Evolutionary conservation across 2,113 vertebrate genomes (phyloP), one percentile per base, ranked within the genome.

Genomic region (Pluvianellus socialis): DNA sequence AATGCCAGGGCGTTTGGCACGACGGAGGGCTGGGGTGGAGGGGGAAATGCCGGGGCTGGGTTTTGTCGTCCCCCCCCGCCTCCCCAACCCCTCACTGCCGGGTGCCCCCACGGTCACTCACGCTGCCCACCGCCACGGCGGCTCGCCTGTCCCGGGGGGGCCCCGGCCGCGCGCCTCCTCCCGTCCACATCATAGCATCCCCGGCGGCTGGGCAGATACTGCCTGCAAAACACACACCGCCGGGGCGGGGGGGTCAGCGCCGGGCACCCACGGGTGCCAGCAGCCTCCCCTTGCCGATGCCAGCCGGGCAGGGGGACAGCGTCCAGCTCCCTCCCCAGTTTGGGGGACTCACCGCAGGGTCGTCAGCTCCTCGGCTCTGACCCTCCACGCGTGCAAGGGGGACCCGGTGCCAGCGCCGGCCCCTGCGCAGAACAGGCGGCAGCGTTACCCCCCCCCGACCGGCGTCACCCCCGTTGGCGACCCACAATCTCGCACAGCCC

Each of bases 151-250:
- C 90, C 96, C 62, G 62, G 82, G 91, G 94, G 86, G 35, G 21
- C 67, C 94, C 92, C 79, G 44, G 95, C 95, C 90, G 17, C 88
- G 6, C 72, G 93, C 94, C 92, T 97, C 65, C 92, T 98, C 95
- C 95, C 94, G 22, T 93, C 92, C 96, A 98, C 83, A 92, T 97
- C 92, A 96, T 97, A 98, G 26, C 92, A 80, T 95, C 94, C 94
- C 92, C 94, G 95, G 82, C 79, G 95, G 92, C 91, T 79, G 94
- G 94, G 96, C 96, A 96, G 74, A 70, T 53, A 97, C 55, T 19
- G 96, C 86, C 96, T 97, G 97, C 91, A 98, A 96, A 93, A 98
- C 89, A 97, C 96, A 95, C 90, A 82, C 33, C 76, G 55, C 67
- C 72, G 11, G 92, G 70, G 24, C 11, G 21, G 47, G 75, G 75